Evolutionary conservation across 2,888 invertebrate species (phyloP), one percentile per base, ranked within the genome.

Genomic region (Dioctria rufipes): DNA sequence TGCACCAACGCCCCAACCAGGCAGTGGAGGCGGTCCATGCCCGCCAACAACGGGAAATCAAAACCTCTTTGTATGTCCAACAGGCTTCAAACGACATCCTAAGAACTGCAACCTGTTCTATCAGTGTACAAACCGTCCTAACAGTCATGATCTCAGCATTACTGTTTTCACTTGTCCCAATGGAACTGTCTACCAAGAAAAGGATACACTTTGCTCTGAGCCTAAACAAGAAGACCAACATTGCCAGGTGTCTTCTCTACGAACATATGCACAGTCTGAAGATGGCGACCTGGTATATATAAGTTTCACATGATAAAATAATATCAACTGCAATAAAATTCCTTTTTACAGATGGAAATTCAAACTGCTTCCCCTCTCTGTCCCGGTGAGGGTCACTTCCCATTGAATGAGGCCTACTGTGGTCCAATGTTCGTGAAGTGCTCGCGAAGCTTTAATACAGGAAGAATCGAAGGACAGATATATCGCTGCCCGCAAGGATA

Each of bases 41-140:
- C 88, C 88, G 2, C 43, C 85, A 42, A 86, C 84, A 5, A 85
- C 83, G 4, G 92, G 92, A 37, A 93, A 94, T 82, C 95, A 96
- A 89, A 90, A 93, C 83, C 89, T 93, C 11, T 91, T 93, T 80
- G 92, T 95, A 2, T 96, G 96, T 86, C 96, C 96, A 6, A 94
- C 95, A 5, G 95, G 95, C 54, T 96, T 96, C 88, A 92, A 92
- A 86, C 91, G 95, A 83, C 95, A 96, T 90, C 95, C 96, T 0
- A 94, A 94, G 86, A 93, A 94, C 86, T 96, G 96, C 85, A 94
- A 95, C 85, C 88, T 95, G 84, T 95, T 96, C 89, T 96, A 96
- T 86, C 96, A 96, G 87, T 96, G 96, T 85, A 93, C 93, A 25
- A 92, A 92, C 84, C 91, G 91, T 80, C 90, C 92, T 5, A 91